Evolutionary conservation across 1,140 invertebrate species (phyloP).

Genomic region (Tetramorium alpestre): DNA sequence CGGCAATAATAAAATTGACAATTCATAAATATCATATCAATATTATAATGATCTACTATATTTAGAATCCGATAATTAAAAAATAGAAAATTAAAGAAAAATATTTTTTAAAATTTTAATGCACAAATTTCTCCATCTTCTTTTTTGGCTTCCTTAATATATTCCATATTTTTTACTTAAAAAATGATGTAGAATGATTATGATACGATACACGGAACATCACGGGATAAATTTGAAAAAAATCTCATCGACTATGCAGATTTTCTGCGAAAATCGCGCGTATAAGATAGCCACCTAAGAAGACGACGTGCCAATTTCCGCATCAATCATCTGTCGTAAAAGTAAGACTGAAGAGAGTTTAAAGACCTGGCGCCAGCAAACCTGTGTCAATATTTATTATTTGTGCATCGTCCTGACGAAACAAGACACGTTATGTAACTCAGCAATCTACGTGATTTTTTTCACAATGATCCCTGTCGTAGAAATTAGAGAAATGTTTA

Average conservation of each 20-base stretch:
- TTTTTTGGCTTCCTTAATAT: too few species aligned
- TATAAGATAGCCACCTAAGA: background rate
- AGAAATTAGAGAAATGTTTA: background rate
- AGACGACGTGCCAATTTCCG: slow-evolving; percentile 53
- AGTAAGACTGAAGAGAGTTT: slow-evolving; percentile 25
- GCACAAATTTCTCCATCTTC: background rate
- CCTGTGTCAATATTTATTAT: slow-evolving; percentile 69
- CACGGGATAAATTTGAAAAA: slow-evolving; percentile 2
- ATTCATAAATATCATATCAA: background rate
- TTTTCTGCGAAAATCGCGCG: slow-evolving; percentile 21
- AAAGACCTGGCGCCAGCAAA: slow-evolving; percentile 51
- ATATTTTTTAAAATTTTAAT: background rate
- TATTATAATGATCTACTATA: background rate
- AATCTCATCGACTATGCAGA: slow-evolving; percentile 14
- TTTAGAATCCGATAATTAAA: background rate
- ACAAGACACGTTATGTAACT: background rate
- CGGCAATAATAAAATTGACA: background rate
- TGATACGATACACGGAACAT: background rate
- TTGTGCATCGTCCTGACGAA: slow-evolving; percentile 26
- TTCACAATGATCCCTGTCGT: background rate
- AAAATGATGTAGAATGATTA: background rate
- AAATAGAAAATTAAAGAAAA: background rate
- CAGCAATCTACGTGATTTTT: slow-evolving; percentile 4
- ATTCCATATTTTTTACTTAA: background rate
- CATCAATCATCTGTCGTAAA: slow-evolving; percentile 44